Conservation (phyloP, 1,140 invertebrate species). For the Druon quercuslanigerum region DNA sequence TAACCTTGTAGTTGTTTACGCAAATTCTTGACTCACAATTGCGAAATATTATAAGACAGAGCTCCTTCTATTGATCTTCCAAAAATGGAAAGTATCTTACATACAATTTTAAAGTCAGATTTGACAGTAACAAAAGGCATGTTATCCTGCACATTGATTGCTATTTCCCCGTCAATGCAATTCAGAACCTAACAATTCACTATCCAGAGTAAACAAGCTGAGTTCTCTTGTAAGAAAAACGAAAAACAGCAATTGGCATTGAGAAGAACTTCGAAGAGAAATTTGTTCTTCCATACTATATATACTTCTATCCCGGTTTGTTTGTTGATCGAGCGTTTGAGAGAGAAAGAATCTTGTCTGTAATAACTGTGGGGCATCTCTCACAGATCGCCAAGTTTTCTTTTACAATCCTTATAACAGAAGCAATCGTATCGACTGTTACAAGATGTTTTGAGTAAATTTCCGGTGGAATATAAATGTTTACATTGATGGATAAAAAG, state of each 20-base stretch:
- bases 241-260: conserved; percentile 2
- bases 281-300: conserved; percentile 13
- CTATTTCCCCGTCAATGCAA: conserved; percentile 10
- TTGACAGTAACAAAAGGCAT: neutral
- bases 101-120: too few relatives aligned
- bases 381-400: neutral
- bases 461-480: too few relatives aligned
- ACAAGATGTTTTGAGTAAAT: too few relatives aligned
- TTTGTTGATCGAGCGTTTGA: conserved; percentile 13
- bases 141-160: neutral
- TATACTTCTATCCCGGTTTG: neutral
- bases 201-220: conserved; percentile 10
- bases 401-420: too few relatives aligned
- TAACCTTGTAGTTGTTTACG: too few relatives aligned
- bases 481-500: too few relatives aligned
- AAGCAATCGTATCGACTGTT: too few relatives aligned
- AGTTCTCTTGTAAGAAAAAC: conserved; percentile 19
- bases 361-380: neutral
- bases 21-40: too few relatives aligned
- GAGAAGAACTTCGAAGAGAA: conserved; percentile 7
- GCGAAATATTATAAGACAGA: too few relatives aligned
- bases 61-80: too few relatives aligned
- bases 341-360: neutral
- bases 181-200: conserved; percentile 23
- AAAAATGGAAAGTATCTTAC: too few relatives aligned